Evolutionary conservation across 2,113 vertebrate species (phyloP).

Genomic region (Lepisosteus osseus): DNA sequence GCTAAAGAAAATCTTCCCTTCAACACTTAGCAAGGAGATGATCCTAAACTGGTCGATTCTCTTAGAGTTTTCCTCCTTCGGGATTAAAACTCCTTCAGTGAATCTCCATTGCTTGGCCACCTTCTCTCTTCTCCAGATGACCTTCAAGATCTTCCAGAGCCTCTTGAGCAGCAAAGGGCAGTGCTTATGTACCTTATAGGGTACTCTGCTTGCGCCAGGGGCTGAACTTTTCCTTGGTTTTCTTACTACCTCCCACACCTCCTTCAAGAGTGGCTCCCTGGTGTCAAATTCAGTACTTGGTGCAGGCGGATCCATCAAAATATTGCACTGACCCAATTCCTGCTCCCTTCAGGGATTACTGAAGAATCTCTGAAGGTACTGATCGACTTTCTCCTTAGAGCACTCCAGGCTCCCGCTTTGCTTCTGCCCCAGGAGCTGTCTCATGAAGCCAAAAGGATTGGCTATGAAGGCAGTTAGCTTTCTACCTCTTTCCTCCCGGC

Average conservation of each 20-base stretch:
- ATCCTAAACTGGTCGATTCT: too few relatives aligned
- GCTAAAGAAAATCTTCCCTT: too few relatives aligned
- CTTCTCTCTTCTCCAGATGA: too few relatives aligned
- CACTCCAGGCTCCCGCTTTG: not conserved
- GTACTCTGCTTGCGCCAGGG: too few relatives aligned
- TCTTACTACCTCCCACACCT: not conserved
- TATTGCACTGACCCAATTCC: not conserved
- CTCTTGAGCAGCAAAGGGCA: too few relatives aligned
- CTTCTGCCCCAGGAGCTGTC: too few relatives aligned
- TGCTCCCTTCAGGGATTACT: not conserved
- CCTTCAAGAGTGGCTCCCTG: conserved; percentile 9
- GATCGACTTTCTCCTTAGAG: not conserved
- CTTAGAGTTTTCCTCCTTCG: too few relatives aligned
- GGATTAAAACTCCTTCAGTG: too few relatives aligned
- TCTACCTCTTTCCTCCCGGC: not conserved
- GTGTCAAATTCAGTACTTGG: conserved; percentile 3
- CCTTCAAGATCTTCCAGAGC: too few relatives aligned
- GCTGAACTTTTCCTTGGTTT: not conserved
- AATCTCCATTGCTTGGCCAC: too few relatives aligned
- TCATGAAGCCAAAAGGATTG: conserved; percentile 4
- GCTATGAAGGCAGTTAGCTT: not conserved
- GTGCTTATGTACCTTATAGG: too few relatives aligned
- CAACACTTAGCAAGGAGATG: too few relatives aligned
- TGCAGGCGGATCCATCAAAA: not conserved
- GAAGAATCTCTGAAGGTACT: not conserved